These are phyloP conservation scores for Malthinus flaveolus DNA, from an alignment of 2,888 invertebrate species.

Conservation along the genomic window DNA sequence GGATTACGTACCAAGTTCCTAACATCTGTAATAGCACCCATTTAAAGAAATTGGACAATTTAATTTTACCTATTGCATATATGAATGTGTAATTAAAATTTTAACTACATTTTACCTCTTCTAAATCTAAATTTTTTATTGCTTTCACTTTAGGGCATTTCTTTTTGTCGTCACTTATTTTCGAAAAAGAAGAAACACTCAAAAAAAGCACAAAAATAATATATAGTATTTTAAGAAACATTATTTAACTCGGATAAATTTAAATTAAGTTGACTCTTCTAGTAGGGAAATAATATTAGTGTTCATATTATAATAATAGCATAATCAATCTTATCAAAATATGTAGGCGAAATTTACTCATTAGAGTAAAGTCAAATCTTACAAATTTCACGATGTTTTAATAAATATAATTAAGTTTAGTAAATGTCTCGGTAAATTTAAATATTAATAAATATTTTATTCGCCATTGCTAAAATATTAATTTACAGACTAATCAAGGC, in stretches of 20 bases:
- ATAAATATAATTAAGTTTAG: no score
- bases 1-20: slow-evolving; percentile 83
- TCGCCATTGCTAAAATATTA: no score
- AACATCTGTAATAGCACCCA: slow-evolving; percentile 62
- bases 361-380: background rate
- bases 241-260: background rate
- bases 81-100: background rate
- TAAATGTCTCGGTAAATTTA: no score
- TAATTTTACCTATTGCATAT: background rate
- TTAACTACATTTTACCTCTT: slow-evolving; percentile 59
- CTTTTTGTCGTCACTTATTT: slow-evolving; percentile 64
- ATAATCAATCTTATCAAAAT: slow-evolving; percentile 8
- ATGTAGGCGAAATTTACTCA: slow-evolving; percentile 11
- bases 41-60: background rate
- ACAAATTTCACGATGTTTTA: no score
- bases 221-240: slow-evolving; percentile 8
- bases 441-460: no score
- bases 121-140: slow-evolving; percentile 76
- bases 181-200: slow-evolving; percentile 21
- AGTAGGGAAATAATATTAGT: no score
- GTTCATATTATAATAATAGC: no score
- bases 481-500: no score
- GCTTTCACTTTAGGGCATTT: slow-evolving; percentile 80
- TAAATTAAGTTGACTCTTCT: background rate
- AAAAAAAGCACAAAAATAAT: slow-evolving; percentile 2